Base-by-base conservation (phyloP, 1,140 invertebrate species). In the Geopemphigus sp. region DNA sequence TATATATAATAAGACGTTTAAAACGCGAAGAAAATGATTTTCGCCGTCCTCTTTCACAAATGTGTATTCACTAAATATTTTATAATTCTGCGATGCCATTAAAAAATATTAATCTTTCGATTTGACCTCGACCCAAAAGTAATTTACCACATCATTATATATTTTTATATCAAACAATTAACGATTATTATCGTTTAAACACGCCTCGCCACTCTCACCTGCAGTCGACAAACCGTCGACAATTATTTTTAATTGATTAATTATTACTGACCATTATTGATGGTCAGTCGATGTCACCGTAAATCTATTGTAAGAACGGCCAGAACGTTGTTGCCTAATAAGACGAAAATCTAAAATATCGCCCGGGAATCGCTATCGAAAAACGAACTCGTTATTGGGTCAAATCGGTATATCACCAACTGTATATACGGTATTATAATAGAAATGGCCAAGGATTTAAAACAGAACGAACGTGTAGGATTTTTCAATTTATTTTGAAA, bases 41-140 rank as follows among this genome's bases (percentile, higher is more conserved):
- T 47, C 10, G 22, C n/a, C n/a, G 39, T 29, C 32, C 5, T 39
- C 32, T 68, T 68, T 68, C 22, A 68, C 15, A 47, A 24, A 68
- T 29, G 47, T 68, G 15, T 45, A 47, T 47, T 47, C 14, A 68
- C 3, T 50, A 0, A 66, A 70, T 70, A 32, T 54, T 29, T 72
- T 54, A 29, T 54, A 72, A n/a, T 47, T 68, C 19, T 17, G 5
- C n/a, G 47, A 72, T 72, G 66, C 45, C 17, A 70, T 53, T 70
- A 47, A 53, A 70, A 47, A 70, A 53, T 29, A 53, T 19, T 70
- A 70, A 70, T 53, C 64, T 68, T 53, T 26, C 53, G 11, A 54
- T 54, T 72, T 29, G 11, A 72, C 68, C 68, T 72, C 68, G 50
- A 72, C 68, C 68, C 26, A 72, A 26, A 72, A 72, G 11, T 72